Conservation (phyloP, 1,140 invertebrate species). For the Lepidotrigona ventralis region DNA sequence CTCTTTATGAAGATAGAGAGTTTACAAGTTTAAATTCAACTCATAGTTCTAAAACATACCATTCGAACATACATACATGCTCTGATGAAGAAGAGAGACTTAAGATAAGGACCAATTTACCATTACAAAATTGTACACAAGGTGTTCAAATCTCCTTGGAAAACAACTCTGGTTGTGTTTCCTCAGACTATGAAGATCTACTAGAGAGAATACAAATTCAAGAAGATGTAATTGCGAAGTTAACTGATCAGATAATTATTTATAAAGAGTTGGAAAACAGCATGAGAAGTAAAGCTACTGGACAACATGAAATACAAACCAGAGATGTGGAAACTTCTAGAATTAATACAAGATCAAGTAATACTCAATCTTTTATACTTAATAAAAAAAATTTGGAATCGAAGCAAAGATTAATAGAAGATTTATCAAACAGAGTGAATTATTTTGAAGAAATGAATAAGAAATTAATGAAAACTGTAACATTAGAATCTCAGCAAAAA, state of each 20-base stretch:
- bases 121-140: not conserved
- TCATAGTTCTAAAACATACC: constrained; percentile 19
- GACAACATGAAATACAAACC: constrained; percentile 55
- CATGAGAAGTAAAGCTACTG: constrained; percentile 53
- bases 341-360: constrained; percentile 41
- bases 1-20: not conserved
- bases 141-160: not conserved
- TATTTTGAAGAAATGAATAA: constrained; percentile 71
- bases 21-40: not conserved
- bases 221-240: constrained; percentile 66
- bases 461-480: constrained; percentile 70
- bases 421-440: constrained; percentile 65
- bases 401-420: constrained; percentile 60
- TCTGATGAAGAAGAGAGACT: constrained; percentile 13
- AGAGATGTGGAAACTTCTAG: constrained; percentile 59
- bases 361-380: not conserved
- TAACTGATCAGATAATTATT: constrained; percentile 68
- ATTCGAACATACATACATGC: constrained; percentile 16
- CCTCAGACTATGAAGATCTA: constrained; percentile 46
- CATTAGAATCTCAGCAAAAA: constrained; percentile 66
- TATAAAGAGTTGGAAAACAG: constrained; percentile 67
- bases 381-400: constrained; percentile 40
- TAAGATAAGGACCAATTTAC: constrained; percentile 7
- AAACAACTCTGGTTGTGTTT: constrained; percentile 7
- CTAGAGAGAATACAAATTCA: constrained; percentile 66